phyloP scores from a whole-genome alignment of 2,888 invertebrate genomes.

The Hydroisotoma schaefferi region DNA sequence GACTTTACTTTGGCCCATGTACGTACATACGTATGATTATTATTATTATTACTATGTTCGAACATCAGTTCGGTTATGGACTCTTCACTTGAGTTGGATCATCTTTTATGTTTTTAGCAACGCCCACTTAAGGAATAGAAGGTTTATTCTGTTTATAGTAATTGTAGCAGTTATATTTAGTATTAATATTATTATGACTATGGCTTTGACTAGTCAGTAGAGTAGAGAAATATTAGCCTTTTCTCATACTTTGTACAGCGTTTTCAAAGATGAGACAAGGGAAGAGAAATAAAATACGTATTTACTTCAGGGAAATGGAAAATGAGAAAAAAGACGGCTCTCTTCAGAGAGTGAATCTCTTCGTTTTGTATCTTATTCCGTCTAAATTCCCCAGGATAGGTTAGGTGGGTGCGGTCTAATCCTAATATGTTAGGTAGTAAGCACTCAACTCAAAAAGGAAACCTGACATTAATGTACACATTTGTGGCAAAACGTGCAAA shows the following conservation, averaged over 20 bases:
- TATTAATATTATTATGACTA: too few species aligned
- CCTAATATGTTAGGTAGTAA: constrained; percentile 1
- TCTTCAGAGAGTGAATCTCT: background rate
- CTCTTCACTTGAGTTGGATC: constrained; percentile 16
- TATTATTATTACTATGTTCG: constrained; percentile 15
- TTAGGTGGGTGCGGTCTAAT: constrained; percentile 5
- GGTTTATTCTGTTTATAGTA: background rate
- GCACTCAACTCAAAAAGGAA: constrained; percentile 7
- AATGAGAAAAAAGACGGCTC: background rate
- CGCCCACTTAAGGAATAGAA: constrained; percentile 12
- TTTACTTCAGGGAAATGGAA: background rate
- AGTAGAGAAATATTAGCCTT: too few species aligned
- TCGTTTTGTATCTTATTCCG: background rate
- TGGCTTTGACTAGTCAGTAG: too few species aligned
- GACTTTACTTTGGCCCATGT: background rate
- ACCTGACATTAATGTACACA: constrained; percentile 18
- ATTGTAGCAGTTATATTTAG: background rate
- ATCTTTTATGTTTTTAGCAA: constrained; percentile 22
- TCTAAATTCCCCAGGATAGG: background rate
- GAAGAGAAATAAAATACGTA: background rate
- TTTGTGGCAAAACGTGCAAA: constrained; percentile 39
- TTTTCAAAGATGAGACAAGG: too few species aligned
- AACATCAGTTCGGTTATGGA: constrained; percentile 8
- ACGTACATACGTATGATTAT: background rate
- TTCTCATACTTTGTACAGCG: too few species aligned